A percentile compares a stretch with the other conserved stretches of the same genome.
phyloP scores from a whole-genome alignment of 2,888 invertebrate genomes.

The Parnassius apollo region DNA sequence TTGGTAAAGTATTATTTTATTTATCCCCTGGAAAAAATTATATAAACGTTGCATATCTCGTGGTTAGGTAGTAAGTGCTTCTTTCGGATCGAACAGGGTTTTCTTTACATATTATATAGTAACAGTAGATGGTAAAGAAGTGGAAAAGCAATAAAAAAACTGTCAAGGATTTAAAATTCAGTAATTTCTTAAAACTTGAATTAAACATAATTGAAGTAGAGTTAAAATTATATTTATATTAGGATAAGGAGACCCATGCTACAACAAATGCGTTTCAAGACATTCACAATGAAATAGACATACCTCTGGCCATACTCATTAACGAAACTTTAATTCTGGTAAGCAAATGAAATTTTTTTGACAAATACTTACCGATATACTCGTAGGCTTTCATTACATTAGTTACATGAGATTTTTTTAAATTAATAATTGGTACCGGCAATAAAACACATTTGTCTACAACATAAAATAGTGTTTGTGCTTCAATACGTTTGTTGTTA shows the following conservation, averaged over 20 bases:
- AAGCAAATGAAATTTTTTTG: conserved; percentile 49
- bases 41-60: too few relatives aligned
- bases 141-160: not conserved
- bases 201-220: conserved; percentile 1
- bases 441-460: conserved; percentile 19
- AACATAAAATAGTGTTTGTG: conserved; percentile 21
- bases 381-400: conserved; percentile 38
- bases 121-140: not conserved
- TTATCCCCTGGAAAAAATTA: too few relatives aligned
- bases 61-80: too few relatives aligned
- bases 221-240: not conserved
- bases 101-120: not conserved
- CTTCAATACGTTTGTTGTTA: conserved; percentile 12
- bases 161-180: too few relatives aligned
- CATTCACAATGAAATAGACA: conserved; percentile 63
- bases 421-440: conserved; percentile 10
- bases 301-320: conserved; percentile 34
- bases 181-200: conserved; percentile 3
- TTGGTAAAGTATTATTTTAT: too few relatives aligned
- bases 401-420: conserved; percentile 10
- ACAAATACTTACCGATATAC: conserved; percentile 42
- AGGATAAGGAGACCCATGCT: conserved; percentile 45
- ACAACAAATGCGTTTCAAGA: conserved; percentile 60
- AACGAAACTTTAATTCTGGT: conserved; percentile 29
- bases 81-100: too few relatives aligned